Evolutionary conservation across 2,113 vertebrate species (phyloP).

Genomic region (Pomatostomus ruficeps): DNA sequence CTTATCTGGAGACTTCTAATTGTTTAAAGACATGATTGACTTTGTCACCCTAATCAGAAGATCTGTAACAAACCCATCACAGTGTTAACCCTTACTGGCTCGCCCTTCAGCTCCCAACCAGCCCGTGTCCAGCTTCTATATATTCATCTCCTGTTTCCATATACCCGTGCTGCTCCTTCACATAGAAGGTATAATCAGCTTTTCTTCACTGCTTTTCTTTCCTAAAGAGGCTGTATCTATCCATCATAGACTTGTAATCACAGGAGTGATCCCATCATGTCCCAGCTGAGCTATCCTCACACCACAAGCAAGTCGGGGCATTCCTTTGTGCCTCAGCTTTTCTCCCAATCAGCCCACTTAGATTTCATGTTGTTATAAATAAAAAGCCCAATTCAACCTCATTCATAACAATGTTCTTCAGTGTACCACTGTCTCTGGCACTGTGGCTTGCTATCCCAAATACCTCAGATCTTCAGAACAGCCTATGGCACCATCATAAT

Average conservation of each 20-base stretch:
- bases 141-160: not conserved
- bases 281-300: not conserved
- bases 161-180: not conserved
- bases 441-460: not conserved
- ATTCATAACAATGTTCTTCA: too few relatives aligned
- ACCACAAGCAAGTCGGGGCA: not conserved
- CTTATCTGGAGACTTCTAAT: not conserved
- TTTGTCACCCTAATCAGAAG: not conserved
- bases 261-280: not conserved
- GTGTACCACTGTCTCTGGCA: not conserved
- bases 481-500: not conserved
- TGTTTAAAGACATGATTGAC: not conserved
- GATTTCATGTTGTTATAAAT: too few relatives aligned
- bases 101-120: not conserved
- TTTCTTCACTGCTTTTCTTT: not conserved
- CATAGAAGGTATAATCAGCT: not conserved
- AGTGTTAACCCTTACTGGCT: not conserved
- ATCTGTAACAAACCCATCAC: not conserved
- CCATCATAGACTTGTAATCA: not conserved
- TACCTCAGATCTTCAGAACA: not conserved
- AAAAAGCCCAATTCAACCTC: too few relatives aligned
- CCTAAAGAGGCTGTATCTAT: not conserved
- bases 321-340: not conserved
- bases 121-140: not conserved
- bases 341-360: not conserved